phyloP scores from a whole-genome alignment of 2,888 invertebrate species.

The Melipona beecheii region DNA sequence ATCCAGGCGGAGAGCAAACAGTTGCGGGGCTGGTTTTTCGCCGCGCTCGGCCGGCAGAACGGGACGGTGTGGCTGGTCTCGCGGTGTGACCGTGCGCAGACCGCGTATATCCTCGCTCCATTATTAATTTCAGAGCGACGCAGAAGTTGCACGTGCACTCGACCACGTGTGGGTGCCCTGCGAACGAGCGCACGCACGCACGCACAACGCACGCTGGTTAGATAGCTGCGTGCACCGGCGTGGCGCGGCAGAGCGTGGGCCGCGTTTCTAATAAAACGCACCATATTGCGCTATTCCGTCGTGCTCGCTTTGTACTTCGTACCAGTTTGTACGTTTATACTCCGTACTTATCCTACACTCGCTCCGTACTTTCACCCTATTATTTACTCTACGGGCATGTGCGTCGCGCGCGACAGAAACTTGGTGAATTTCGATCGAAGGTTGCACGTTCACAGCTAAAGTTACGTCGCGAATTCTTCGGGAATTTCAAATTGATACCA shows the following conservation, averaged over 20 bases:
- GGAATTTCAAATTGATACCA: too few species aligned
- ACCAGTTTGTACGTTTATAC: too few species aligned
- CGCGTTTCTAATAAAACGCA: conserved; percentile 25
- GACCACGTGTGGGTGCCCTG: conserved; percentile 63
- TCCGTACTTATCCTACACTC: too few species aligned
- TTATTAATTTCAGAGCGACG: conserved; percentile 78
- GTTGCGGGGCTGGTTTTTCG: neutral
- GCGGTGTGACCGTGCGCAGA: conserved; percentile 77
- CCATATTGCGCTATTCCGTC: neutral
- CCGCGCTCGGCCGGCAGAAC: conserved; percentile 63
- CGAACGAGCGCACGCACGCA: conserved; percentile 37
- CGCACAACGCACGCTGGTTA: conserved; percentile 12
- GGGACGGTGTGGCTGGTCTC: conserved; percentile 67
- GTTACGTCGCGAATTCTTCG: too few species aligned
- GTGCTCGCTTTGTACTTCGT: too few species aligned
- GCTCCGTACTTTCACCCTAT: too few species aligned
- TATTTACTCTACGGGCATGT: too few species aligned
- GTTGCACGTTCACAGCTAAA: too few species aligned
- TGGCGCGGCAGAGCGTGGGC: conserved; percentile 16
- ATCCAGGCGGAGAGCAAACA: neutral
- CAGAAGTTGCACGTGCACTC: conserved; percentile 60
- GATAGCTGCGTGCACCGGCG: conserved; percentile 36
- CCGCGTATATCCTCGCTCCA: conserved; percentile 81
- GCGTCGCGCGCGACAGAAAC: too few species aligned
- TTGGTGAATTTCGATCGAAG: too few species aligned